Percentiles rank a stretch among this genome's conserved stretches.
phyloP scores from a whole-genome alignment of 2,113 vertebrate species.

The Falcunculus frontatus region DNA sequence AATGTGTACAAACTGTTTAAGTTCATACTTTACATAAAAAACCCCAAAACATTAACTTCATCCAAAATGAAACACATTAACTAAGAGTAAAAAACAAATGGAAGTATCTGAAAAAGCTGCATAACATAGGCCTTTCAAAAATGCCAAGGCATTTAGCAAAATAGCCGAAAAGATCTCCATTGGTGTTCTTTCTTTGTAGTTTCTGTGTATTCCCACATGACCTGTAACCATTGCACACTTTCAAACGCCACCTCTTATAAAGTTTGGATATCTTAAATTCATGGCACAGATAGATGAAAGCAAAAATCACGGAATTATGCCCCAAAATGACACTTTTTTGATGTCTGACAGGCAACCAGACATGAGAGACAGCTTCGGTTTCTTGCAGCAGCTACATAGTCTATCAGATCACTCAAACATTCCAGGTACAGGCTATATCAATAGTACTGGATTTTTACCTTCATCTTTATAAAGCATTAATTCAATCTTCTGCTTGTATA shows the following conservation, averaged over 20 bases:
- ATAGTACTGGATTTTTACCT: neutral
- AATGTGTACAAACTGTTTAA: neutral
- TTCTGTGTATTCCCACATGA: neutral
- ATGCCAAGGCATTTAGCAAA: neutral
- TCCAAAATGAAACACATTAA: neutral
- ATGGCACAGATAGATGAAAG: neutral
- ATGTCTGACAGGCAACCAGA: neutral
- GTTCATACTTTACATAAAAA: neutral
- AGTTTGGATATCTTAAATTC: neutral
- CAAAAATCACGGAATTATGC: neutral
- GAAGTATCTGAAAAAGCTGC: neutral
- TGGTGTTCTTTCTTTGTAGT: neutral
- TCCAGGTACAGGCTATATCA: neutral
- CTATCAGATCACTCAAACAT: neutral
- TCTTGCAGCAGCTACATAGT: neutral
- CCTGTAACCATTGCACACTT: neutral
- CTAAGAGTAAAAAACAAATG: neutral
- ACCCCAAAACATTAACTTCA: rapidly evolving
- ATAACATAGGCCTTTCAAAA: neutral
- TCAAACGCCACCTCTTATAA: neutral
- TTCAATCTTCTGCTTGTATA: neutral
- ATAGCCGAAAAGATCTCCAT: rapidly evolving
- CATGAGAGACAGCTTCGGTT: neutral
- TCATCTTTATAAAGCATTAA: neutral
- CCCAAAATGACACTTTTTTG: neutral